Evolutionary conservation across 2,797 vertebrate species (phyloP).

Genomic region (Lepidocolaptes lacrymiger): DNA sequence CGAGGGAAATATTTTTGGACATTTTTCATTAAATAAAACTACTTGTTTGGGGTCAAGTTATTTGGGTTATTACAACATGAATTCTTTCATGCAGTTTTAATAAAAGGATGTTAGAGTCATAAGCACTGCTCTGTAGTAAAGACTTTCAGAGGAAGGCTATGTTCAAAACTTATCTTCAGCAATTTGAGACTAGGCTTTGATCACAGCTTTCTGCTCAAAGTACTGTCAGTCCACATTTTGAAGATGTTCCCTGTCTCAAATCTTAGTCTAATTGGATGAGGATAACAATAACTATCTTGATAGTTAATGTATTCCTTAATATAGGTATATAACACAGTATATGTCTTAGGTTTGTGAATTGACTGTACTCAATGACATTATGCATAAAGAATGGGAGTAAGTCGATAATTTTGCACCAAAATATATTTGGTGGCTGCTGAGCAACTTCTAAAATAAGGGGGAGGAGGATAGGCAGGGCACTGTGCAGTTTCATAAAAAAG

Average conservation of each 20-base stretch:
- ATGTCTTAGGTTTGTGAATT: not conserved
- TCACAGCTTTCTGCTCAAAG: not conserved
- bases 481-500: not conserved
- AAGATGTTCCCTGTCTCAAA: not conserved
- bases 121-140: not conserved
- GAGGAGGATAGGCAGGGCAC: not conserved
- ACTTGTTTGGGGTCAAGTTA: not conserved
- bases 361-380: not conserved
- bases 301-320: not conserved
- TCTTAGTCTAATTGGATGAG: not conserved
- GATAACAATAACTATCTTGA: not conserved
- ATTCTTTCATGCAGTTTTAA: not conserved
- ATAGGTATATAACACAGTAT: rapidly evolving
- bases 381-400: not conserved
- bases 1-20: not conserved
- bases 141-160: not conserved
- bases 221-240: not conserved
- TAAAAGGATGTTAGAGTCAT: not conserved
- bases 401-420: not conserved
- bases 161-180: not conserved
- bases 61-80: not conserved
- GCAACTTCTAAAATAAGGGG: not conserved
- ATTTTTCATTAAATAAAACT: not conserved
- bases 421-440: not conserved
- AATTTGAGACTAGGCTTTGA: not conserved